phyloP scores from a whole-genome alignment of 2,797 vertebrate species.

The Crenichthys baileyi region DNA sequence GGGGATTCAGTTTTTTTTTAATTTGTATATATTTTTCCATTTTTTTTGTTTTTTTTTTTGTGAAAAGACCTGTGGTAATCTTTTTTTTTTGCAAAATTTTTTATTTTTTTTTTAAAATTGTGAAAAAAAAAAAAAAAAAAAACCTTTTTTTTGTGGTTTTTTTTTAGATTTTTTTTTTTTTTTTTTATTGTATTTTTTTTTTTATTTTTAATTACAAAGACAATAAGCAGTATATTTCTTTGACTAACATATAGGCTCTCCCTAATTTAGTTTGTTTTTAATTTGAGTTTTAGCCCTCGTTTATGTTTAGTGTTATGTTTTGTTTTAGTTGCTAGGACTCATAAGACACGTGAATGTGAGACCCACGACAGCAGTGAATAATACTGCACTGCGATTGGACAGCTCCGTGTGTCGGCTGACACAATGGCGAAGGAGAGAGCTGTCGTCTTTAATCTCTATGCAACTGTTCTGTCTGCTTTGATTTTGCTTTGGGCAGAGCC shows the following conservation, averaged over 20 bases:
- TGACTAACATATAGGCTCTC: slow-evolving; percentile 24
- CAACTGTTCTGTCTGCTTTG: slow-evolving; percentile 67
- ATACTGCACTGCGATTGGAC: slow-evolving; percentile 86
- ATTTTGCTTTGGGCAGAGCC: not conserved
- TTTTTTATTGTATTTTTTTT: slow-evolving; percentile 1
- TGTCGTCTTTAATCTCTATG: slow-evolving; percentile 86
- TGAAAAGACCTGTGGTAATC: too few relatives aligned
- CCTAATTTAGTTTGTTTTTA: slow-evolving; percentile 17
- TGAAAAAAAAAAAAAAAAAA: too few relatives aligned
- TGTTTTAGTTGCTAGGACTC: slow-evolving; percentile 67
- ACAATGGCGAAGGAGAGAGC: slow-evolving; percentile 81
- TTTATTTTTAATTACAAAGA: slow-evolving; percentile 8
- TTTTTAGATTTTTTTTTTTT: too few relatives aligned
- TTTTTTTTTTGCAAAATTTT: too few relatives aligned
- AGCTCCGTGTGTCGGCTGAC: slow-evolving; percentile 80
- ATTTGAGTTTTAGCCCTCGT: slow-evolving; percentile 38
- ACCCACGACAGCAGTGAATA: slow-evolving; percentile 84
- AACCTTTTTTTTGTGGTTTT: too few relatives aligned
- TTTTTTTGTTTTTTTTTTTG: too few relatives aligned
- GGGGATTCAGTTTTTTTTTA: too few relatives aligned
- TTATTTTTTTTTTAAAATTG: not conserved
- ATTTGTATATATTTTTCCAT: too few relatives aligned
- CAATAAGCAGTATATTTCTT: slow-evolving; percentile 1
- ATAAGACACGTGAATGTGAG: slow-evolving; percentile 77
- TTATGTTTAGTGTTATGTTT: slow-evolving; percentile 44